These are phyloP conservation scores for Virgularia gustaviana DNA, from an alignment of 92 coral and sea anemone species.

Conservation along the genomic window DNA sequence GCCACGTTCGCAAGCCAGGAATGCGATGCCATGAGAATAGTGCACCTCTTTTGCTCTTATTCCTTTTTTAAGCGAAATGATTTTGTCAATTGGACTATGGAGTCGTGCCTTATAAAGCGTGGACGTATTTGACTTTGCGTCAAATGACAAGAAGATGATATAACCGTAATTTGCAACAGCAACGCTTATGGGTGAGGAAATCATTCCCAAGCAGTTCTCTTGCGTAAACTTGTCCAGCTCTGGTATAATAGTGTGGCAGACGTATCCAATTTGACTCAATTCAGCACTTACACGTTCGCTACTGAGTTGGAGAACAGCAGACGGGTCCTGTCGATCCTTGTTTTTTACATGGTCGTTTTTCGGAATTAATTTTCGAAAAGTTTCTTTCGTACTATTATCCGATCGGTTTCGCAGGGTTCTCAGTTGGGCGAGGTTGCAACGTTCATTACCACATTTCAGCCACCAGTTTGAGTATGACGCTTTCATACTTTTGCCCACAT, in stretches of 20 bases:
- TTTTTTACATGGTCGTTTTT: slow-evolving; percentile 42
- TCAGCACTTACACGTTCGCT: slow-evolving; percentile 13
- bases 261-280: slow-evolving; percentile 36
- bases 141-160: slow-evolving; percentile 18
- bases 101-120: slow-evolving; percentile 18
- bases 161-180: slow-evolving; percentile 9
- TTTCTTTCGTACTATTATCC: slow-evolving; percentile 21
- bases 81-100: slow-evolving; percentile 34
- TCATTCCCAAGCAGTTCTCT: slow-evolving; percentile 26
- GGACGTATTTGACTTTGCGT: slow-evolving; percentile 3
- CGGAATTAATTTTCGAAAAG: slow-evolving; percentile 31
- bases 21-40: slow-evolving; percentile 28
- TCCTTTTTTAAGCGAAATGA: slow-evolving; percentile 27
- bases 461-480: slow-evolving; percentile 41
- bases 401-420: slow-evolving; percentile 38
- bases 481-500: slow-evolving; percentile 29
- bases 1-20: slow-evolving; percentile 37
- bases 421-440: slow-evolving; percentile 25
- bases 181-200: slow-evolving; percentile 7
- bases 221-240: slow-evolving; percentile 43
- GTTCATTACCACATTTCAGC: slow-evolving; percentile 17
- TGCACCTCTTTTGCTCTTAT: slow-evolving; percentile 37
- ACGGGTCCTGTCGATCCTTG: slow-evolving; percentile 45
- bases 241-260: slow-evolving; percentile 35
- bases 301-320: slow-evolving; percentile 34